These are phyloP conservation scores for Dromius quadrimaculatus DNA, from an alignment of 2,888 invertebrate species.

Conservation along the genomic window DNA sequence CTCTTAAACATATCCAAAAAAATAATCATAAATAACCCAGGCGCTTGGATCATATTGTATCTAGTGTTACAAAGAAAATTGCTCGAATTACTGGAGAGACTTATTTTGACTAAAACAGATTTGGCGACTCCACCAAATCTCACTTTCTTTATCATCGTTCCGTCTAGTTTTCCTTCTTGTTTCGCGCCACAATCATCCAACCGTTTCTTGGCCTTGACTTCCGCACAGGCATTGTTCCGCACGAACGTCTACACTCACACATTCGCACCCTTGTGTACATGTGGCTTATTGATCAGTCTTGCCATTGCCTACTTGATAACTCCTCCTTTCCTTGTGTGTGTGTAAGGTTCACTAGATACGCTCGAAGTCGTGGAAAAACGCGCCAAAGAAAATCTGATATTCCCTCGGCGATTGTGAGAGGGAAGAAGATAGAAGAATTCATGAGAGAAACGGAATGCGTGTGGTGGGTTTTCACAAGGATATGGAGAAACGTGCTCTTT, in stretches of 20 bases:
- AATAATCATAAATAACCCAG: no score
- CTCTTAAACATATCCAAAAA: no score
- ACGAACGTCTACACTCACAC: slow-evolving; percentile 17
- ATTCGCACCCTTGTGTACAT: background rate
- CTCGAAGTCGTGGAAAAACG: slow-evolving; percentile 50
- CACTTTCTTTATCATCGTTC: background rate
- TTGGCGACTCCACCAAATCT: background rate
- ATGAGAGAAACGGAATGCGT: background rate
- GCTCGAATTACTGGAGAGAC: background rate
- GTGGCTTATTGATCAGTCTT: slow-evolving; percentile 9
- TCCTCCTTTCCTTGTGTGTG: no score
- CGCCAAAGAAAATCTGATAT: slow-evolving; percentile 49
- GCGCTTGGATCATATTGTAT: no score
- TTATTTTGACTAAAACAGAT: background rate
- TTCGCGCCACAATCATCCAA: slow-evolving; percentile 3
- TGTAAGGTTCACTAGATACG: slow-evolving; percentile 38
- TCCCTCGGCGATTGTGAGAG: slow-evolving; percentile 22
- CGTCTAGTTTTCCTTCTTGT: background rate
- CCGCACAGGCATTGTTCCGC: slow-evolving; percentile 38
- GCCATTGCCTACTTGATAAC: background rate
- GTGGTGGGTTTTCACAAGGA: background rate
- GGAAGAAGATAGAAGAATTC: background rate
- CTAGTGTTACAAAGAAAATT: no score
- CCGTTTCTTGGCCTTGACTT: slow-evolving; percentile 37
- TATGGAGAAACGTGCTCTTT: background rate